Base-by-base conservation (phyloP, 2,888 invertebrate species). In the Drosophila tripunctata region DNA sequence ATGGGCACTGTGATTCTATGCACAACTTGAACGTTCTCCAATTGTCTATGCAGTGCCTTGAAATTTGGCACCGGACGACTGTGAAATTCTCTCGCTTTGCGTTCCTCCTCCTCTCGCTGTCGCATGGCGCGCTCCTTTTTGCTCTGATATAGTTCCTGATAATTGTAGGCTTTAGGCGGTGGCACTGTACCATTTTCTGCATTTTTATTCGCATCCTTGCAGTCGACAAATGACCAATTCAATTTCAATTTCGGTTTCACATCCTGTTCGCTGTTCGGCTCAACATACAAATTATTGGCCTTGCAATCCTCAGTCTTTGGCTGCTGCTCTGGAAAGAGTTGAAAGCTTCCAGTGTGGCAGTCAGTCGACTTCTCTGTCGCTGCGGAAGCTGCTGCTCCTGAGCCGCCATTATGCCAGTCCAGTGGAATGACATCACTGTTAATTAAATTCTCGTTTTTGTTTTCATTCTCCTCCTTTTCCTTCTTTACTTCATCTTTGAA, bases 31-130 rank as follows among this genome's bases (percentile, higher is more conserved):
- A 68, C 56, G 1, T 72, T 67, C 0, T 64, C 57, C 17, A 80
- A 12, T 6, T 70, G 69, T 27, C 80, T 73, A 33, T 87, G 78
- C 4, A 70, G 17, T 0, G 61, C 57, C 6, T 58, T 75, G 12
- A 90, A 90, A 30, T 90, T 90, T 0, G 91, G 91, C 14, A 78
- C 87, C 3, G 91, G 91, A 0, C 88, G 81, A 40, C 91, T 90
- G 17, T 84, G 90, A 64, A 91, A 91, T 55, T 89, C 62, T 1
- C 91, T 84, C 36, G 79, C 85, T 55, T 90, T 90, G 0, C 82
- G 87, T 33, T 90, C 90, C 22, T 91, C 89, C 19, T 90, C 85
- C 4, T 72, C 45, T 4, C 82, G 75, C 5, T 73, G 76, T 0
- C 72, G 75, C 15, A 85, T 36, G 0, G 77, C 75, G 21, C 72